Percentiles rank a stretch among this genome's conserved stretches.
Conservation (phyloP, 2,113 vertebrate species). For the Peucedramus taeniatus region DNA sequence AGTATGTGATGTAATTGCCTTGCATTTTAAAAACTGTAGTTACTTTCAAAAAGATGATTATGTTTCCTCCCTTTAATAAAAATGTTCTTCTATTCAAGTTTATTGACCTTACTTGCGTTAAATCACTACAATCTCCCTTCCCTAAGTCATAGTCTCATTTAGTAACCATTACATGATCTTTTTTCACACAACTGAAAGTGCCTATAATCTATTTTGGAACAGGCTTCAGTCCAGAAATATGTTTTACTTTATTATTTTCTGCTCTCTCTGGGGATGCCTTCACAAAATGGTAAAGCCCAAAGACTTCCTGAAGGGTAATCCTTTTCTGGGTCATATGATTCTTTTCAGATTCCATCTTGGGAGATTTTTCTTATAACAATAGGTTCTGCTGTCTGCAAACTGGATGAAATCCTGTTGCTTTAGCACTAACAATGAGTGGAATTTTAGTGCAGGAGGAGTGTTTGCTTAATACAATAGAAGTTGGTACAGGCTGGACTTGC, state of each 20-base stretch:
- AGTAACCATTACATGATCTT: constrained; percentile 16
- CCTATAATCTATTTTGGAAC: constrained; percentile 56
- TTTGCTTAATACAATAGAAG: constrained; percentile 76
- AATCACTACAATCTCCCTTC: constrained; percentile 26
- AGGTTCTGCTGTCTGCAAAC: constrained; percentile 68
- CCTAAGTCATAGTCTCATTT: constrained; percentile 21
- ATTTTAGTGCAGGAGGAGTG: constrained; percentile 66
- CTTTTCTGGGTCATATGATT: constrained; percentile 78
- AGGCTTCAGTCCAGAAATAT: constrained; percentile 63
- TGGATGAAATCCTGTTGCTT: constrained; percentile 77
- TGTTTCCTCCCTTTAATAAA: neutral
- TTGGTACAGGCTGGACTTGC: constrained; percentile 66
- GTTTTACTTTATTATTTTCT: constrained; percentile 71
- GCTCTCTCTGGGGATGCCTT: constrained; percentile 65
- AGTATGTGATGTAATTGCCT: neutral
- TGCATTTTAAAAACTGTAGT: constrained; percentile 26
- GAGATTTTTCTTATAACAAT: constrained; percentile 74
- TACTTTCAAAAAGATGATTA: neutral
- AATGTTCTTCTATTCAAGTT: constrained; percentile 44
- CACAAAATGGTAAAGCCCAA: constrained; percentile 72
- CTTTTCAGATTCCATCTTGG: constrained; percentile 78
- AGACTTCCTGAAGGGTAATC: constrained; percentile 80
- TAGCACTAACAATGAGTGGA: constrained; percentile 76
- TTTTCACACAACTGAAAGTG: constrained; percentile 65
- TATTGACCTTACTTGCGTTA: constrained; percentile 26